Conservation (phyloP, 2,888 invertebrate genomes). For the Falcaria lacertinaria region DNA sequence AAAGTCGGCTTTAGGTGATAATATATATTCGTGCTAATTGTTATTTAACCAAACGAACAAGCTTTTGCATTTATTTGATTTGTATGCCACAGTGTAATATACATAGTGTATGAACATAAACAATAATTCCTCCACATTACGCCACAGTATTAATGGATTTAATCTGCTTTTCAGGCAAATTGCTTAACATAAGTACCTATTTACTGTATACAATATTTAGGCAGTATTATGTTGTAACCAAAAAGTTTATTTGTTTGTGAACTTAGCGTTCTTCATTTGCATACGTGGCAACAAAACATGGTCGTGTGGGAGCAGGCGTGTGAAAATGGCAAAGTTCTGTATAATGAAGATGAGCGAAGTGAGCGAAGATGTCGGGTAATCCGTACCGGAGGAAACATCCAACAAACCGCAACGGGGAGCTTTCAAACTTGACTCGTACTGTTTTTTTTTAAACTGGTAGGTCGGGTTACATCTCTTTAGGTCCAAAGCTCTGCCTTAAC, state of each 20-base stretch:
- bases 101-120: no score
- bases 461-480: no score
- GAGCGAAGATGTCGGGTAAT: conserved; percentile 62
- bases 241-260: conserved; percentile 68
- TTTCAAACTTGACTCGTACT: conserved; percentile 31
- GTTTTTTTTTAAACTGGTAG: no score
- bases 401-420: conserved; percentile 43
- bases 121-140: no score
- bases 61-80: no score
- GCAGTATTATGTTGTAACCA: conserved; percentile 40
- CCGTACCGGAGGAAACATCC: conserved; percentile 52
- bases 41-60: no score
- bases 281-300: conserved; percentile 61
- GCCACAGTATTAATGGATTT: no score
- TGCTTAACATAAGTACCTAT: not conserved
- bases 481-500: no score
- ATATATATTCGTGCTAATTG: no score
- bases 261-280: conserved; percentile 64
- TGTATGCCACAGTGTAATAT: no score
- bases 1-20: no score
- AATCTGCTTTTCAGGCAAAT: no score
- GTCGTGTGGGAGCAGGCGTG: conserved; percentile 47
- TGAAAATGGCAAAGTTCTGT: conserved; percentile 65
- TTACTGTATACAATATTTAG: conserved; percentile 25
- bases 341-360: conserved; percentile 72